Evolutionary conservation across 2,113 vertebrate genomes (phyloP).

Genomic region (Capreolus pygargus): DNA sequence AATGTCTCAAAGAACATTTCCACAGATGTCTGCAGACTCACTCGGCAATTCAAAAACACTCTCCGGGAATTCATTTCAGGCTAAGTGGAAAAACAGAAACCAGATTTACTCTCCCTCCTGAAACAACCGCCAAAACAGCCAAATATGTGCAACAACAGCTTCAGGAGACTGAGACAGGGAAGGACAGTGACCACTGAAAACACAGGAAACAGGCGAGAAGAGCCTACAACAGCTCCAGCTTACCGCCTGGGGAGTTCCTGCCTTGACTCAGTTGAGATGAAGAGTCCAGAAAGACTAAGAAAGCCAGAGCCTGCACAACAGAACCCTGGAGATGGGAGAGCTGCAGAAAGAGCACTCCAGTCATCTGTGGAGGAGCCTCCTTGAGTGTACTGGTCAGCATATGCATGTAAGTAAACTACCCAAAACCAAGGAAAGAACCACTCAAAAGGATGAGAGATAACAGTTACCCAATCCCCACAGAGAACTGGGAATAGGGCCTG

Average conservation of each 20-base stretch:
- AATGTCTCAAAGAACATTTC: not conserved
- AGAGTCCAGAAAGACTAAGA: not conserved
- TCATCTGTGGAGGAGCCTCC: not conserved
- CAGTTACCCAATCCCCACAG: not conserved
- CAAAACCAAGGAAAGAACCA: not conserved
- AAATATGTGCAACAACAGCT: not conserved
- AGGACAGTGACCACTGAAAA: not conserved
- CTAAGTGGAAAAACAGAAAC: not conserved
- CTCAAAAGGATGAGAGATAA: not conserved
- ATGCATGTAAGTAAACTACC: not conserved
- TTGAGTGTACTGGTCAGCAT: no score
- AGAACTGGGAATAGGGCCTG: not conserved
- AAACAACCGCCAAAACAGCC: not conserved
- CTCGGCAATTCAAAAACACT: not conserved
- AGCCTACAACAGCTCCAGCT: not conserved
- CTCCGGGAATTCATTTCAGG: not conserved
- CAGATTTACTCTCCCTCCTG: not conserved
- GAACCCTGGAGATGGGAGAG: not conserved
- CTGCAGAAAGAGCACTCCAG: not conserved
- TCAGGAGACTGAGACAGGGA: not conserved
- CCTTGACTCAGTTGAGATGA: not conserved
- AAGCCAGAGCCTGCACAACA: not conserved
- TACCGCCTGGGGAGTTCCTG: no score
- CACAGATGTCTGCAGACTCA: not conserved
- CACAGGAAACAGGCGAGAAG: not conserved